Evolutionary conservation across 2,113 vertebrate species (phyloP).

Genomic region (Podiceps cristatus): DNA sequence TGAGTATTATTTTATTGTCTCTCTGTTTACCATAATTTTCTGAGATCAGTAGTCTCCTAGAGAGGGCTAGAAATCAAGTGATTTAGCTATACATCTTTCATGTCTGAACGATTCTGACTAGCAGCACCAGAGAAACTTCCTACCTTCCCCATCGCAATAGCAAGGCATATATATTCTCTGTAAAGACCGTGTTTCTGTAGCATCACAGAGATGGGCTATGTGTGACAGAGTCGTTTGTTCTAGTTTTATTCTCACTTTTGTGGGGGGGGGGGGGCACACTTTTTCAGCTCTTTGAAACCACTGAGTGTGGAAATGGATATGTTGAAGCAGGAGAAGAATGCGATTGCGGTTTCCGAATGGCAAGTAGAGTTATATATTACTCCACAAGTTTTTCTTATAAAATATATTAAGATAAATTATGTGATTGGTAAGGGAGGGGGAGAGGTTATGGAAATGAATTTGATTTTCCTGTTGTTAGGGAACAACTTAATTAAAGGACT

Average conservation of each 20-base stretch:
- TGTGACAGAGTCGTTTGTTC: background rate
- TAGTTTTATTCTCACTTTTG: constrained; percentile 13
- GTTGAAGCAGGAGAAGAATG: constrained; percentile 97
- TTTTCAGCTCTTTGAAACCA: constrained; percentile 88
- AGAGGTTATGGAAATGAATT: background rate
- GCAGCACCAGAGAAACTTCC: background rate
- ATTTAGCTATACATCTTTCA: background rate
- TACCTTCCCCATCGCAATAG: fast-evolving
- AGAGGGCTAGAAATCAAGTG: background rate
- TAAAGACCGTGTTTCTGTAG: background rate
- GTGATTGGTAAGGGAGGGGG: background rate
- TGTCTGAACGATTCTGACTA: background rate
- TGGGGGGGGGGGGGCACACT: background rate
- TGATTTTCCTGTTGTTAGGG: background rate
- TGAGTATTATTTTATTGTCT: background rate
- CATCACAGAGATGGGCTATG: background rate
- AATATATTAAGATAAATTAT: background rate
- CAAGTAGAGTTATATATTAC: constrained; percentile 65
- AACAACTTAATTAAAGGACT: background rate
- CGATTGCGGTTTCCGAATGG: constrained; percentile 91
- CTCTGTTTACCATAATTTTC: background rate
- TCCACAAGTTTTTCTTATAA: background rate
- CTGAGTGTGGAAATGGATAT: constrained; percentile 96
- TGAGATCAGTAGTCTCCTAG: background rate
- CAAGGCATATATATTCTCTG: background rate